These are phyloP conservation scores for Aplochiton taeniatus DNA, from an alignment of 2,797 vertebrate species.

Conservation along the genomic window DNA sequence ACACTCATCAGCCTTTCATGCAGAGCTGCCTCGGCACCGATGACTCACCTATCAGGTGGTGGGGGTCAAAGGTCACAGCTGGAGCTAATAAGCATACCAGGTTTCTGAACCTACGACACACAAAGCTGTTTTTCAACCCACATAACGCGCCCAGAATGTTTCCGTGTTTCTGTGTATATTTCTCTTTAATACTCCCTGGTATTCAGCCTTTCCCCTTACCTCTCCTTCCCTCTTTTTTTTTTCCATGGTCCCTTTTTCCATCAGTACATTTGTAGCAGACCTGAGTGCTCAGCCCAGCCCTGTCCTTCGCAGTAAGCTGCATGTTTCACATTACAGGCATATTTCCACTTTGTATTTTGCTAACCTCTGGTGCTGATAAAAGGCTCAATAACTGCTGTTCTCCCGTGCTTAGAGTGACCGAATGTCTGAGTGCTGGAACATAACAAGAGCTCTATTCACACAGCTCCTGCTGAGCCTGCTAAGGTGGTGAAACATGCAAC, in stretches of 20 bases:
- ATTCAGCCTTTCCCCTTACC: slow-evolving; percentile 58
- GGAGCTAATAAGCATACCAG: slow-evolving; percentile 73
- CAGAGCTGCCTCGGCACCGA: slow-evolving; percentile 35
- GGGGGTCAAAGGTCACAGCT: slow-evolving; percentile 71
- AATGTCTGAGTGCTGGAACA: slow-evolving; percentile 62
- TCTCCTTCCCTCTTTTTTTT: slow-evolving; percentile 45
- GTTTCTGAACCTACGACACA: slow-evolving; percentile 50
- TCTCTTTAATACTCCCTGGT: slow-evolving; percentile 44
- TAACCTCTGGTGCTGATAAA: slow-evolving; percentile 69
- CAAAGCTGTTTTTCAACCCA: slow-evolving; percentile 52
- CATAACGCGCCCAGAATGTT: slow-evolving; percentile 19
- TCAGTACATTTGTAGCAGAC: slow-evolving; percentile 55
- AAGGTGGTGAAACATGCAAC: slow-evolving; percentile 26
- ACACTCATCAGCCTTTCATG: slow-evolving; percentile 49
- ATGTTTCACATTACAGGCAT: slow-evolving; percentile 78
- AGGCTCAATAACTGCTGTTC: slow-evolving; percentile 52
- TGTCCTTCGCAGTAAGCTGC: slow-evolving; percentile 55
- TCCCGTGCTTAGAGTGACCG: slow-evolving; percentile 53
- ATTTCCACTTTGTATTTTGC: slow-evolving; percentile 73
- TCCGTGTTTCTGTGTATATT: slow-evolving; percentile 48
- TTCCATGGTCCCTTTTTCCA: slow-evolving; percentile 46
- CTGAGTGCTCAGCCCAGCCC: slow-evolving; percentile 56
- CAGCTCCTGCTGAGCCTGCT: slow-evolving; percentile 47
- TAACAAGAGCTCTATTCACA: slow-evolving; percentile 73
- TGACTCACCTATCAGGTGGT: slow-evolving; percentile 78